Percentiles rank a stretch among this genome's conserved stretches.
Conservation (phyloP, 2,888 invertebrate species). For the Sminthurides aquaticus region DNA sequence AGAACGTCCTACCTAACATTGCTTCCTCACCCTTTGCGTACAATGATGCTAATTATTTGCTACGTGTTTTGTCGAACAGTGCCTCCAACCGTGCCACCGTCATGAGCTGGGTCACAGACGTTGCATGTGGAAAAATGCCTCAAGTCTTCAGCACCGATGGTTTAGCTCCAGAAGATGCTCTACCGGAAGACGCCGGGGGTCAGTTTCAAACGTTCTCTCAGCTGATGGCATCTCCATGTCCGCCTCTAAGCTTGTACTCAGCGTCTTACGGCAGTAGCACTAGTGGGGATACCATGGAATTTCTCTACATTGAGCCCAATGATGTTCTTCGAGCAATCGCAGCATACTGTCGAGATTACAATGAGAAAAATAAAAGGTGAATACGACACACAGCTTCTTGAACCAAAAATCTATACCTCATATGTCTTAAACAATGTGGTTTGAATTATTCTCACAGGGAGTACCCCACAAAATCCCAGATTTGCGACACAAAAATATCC, state of each 20-base stretch:
- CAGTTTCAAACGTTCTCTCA: too few species aligned
- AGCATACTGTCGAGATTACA: conserved; percentile 35
- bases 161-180: too few species aligned
- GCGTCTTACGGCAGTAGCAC: conserved; percentile 18
- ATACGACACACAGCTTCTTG: too few species aligned
- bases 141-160: neutral
- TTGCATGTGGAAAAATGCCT: conserved; percentile 10
- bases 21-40: conserved; percentile 13
- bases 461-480: conserved; percentile 28
- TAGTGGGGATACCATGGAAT: conserved; percentile 26
- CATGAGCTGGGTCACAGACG: conserved; percentile 27
- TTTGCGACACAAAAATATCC: conserved; percentile 27
- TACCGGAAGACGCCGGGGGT: too few species aligned
- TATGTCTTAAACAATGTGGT: too few species aligned
- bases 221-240: too few species aligned
- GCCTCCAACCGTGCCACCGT: conserved; percentile 26
- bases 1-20: neutral
- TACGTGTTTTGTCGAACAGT: conserved; percentile 15
- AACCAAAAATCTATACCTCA: too few species aligned
- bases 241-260: too few species aligned
- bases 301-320: conserved; percentile 32
- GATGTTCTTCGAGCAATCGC: conserved; percentile 35
- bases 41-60: neutral
- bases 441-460: conserved; percentile 5
- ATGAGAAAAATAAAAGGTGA: conserved; percentile 31